Conservation (phyloP, 2,797 vertebrate genomes). For the Sphenodon punctatus region DNA sequence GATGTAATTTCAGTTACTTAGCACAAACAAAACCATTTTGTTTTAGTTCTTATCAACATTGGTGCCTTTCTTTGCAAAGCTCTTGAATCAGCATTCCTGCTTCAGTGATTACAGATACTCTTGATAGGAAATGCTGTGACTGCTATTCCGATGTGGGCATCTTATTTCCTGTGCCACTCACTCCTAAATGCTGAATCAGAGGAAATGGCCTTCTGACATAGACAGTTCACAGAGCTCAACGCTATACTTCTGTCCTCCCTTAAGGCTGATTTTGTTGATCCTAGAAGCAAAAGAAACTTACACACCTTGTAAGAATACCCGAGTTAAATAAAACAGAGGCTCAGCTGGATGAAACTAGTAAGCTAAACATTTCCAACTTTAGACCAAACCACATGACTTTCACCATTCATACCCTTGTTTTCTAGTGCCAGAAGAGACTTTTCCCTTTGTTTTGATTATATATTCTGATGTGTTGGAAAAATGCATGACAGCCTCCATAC, state of each 20-base stretch:
- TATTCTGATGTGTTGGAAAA: neutral
- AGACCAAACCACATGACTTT: neutral
- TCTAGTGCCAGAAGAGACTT: neutral
- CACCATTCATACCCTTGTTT: neutral
- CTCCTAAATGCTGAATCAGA: conserved; percentile 47
- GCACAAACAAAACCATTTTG: conserved; percentile 46
- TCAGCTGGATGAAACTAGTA: neutral
- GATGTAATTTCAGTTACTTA: conserved; percentile 53
- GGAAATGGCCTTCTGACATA: conserved; percentile 9
- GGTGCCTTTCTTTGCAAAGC: conserved; percentile 30
- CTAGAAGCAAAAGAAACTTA: neutral
- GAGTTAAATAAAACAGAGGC: neutral
- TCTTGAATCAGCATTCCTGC: conserved; percentile 54
- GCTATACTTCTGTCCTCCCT: neutral
- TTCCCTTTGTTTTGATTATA: neutral
- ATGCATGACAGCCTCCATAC: neutral
- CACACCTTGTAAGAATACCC: neutral
- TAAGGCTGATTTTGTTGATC: neutral
- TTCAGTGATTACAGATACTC: conserved; percentile 31
- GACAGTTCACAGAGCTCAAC: neutral
- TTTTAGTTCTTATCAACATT: conserved; percentile 44
- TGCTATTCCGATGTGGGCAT: conserved; percentile 40
- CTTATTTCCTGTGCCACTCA: conserved; percentile 29
- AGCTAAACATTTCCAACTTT: neutral
- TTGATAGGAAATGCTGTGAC: conserved; percentile 29